phyloP scores from a whole-genome alignment of 2,797 vertebrate species.

The Pseudomugil gertrudae region DNA sequence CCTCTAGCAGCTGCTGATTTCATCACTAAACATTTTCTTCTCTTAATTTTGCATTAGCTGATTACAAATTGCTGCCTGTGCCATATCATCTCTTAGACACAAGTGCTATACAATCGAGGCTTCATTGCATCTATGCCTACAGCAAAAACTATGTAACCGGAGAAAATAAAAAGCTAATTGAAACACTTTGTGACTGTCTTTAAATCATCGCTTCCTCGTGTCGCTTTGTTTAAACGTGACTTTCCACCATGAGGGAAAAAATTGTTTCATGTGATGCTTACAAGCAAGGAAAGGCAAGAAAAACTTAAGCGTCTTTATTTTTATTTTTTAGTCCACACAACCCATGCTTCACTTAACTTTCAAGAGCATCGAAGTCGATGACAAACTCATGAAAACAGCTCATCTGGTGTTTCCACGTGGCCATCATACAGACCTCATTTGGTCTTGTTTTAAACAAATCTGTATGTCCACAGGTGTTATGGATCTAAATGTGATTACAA shows the following conservation, averaged over 20 bases:
- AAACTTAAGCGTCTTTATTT: conserved; percentile 76
- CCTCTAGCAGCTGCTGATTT: conserved; percentile 73
- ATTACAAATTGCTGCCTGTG: conserved; percentile 71
- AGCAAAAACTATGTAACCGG: conserved; percentile 81
- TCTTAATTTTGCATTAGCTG: conserved; percentile 57
- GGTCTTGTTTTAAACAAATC: conserved; percentile 64
- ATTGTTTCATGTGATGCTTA: conserved; percentile 6
- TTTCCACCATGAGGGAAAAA: neutral
- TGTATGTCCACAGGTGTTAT: conserved; percentile 70
- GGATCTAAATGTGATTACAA: conserved; percentile 76
- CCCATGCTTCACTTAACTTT: conserved; percentile 75
- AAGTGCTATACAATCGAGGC: conserved; percentile 76
- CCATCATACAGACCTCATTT: conserved; percentile 66
- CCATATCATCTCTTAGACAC: conserved; percentile 76
- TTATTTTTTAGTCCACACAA: conserved; percentile 80
- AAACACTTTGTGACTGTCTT: conserved; percentile 45
- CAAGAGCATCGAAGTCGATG: conserved; percentile 67
- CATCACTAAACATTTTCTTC: conserved; percentile 61
- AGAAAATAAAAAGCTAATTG: conserved; percentile 88
- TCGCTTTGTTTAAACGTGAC: neutral
- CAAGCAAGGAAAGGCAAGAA: conserved; percentile 27
- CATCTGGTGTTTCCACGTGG: conserved; percentile 61
- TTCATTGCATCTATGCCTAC: conserved; percentile 77
- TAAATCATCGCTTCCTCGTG: conserved; percentile 6
- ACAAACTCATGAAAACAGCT: conserved; percentile 56